These are phyloP conservation scores for Leucosticte australis DNA, from an alignment of 2,113 vertebrate genomes.

Conservation along the genomic window DNA sequence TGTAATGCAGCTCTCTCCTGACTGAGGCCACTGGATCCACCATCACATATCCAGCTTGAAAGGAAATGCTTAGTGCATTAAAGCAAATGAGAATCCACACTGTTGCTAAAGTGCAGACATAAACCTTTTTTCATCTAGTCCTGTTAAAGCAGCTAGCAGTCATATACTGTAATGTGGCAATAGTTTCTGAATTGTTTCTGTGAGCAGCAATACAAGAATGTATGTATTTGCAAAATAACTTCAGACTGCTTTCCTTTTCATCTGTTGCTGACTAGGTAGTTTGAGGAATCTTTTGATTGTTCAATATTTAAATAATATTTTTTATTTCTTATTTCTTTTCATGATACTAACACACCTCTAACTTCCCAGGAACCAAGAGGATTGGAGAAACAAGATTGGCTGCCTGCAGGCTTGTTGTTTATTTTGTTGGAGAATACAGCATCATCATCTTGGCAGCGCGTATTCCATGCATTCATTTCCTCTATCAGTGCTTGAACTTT, in stretches of 20 bases:
- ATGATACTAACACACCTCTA: neutral
- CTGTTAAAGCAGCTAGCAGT: neutral
- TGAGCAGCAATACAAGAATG: neutral
- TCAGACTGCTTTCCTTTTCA: neutral
- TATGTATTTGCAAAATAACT: neutral
- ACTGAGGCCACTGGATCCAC: neutral
- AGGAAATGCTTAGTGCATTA: neutral
- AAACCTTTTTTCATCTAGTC: neutral
- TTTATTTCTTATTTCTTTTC: neutral
- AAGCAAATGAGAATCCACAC: neutral
- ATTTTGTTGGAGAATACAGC: neutral
- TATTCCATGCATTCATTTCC: neutral
- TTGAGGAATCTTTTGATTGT: neutral
- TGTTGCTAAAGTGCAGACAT: neutral
- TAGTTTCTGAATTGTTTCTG: neutral
- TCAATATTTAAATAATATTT: neutral
- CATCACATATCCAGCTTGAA: neutral
- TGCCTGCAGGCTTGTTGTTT: neutral
- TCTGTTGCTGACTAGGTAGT: neutral
- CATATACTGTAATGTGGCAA: neutral
- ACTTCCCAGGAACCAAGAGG: neutral
- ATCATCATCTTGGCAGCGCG: rapidly evolving
- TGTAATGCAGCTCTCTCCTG: neutral
- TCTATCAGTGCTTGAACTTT: neutral
- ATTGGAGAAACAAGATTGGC: neutral